Percentiles rank a stretch among this genome's conserved stretches.
Conservation (phyloP, 2,113 vertebrate genomes). For the Ctenodactylus gundi region DNA sequence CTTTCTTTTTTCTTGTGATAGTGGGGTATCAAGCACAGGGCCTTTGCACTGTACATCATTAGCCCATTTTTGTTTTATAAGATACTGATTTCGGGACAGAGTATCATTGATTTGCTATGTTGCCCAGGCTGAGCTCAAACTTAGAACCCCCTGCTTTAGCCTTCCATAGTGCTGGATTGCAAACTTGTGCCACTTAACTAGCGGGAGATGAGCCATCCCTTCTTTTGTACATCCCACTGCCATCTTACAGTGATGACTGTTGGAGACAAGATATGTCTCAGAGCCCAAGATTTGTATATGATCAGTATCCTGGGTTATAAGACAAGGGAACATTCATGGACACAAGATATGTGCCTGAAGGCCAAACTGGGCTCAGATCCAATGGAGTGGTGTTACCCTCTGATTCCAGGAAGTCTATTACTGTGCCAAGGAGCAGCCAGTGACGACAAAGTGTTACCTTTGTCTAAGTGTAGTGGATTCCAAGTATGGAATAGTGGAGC, state of each 20-base stretch:
- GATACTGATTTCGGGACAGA: no score
- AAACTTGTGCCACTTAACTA: no score
- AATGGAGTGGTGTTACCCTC: no score
- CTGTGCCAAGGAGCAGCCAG: neutral
- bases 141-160: no score
- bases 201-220: neutral
- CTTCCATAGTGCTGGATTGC: no score
- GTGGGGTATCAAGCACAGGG: no score
- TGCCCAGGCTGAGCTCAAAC: no score
- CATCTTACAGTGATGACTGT: neutral
- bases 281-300: neutral
- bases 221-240: neutral
- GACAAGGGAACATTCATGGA: neutral
- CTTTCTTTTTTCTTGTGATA: no score
- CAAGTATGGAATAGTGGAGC: neutral
- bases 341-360: no score
- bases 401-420: neutral
- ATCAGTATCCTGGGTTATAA: neutral
- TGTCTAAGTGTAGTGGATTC: neutral
- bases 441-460: neutral
- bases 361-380: neutral
- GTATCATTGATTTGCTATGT: no score
- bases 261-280: neutral
- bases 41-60: no score
- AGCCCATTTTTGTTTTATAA: no score